phyloP scores from a whole-genome alignment of 2,797 vertebrate genomes.

The Phoxinus dragarum region DNA sequence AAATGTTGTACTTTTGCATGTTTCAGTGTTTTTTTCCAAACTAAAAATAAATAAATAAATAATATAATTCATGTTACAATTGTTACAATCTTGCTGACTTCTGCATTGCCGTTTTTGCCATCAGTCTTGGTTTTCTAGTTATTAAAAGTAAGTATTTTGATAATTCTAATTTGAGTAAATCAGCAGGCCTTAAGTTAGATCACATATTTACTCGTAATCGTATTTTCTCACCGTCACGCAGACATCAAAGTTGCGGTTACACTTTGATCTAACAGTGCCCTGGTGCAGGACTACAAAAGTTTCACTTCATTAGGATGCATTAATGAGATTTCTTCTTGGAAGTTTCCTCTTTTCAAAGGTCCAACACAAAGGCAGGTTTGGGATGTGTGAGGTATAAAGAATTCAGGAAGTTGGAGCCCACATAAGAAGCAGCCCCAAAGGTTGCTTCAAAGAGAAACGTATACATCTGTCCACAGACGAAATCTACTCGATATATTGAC shows the following conservation, averaged over 20 bases:
- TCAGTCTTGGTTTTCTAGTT: neutral
- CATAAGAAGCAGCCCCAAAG: neutral
- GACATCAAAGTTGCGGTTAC: slow-evolving; percentile 46
- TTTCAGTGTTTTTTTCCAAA: neutral
- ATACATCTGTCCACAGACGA: neutral
- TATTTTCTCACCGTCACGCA: slow-evolving; percentile 16
- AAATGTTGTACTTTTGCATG: neutral
- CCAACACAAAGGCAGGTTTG: slow-evolving; percentile 19
- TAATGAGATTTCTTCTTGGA: slow-evolving; percentile 39
- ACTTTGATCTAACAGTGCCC: slow-evolving; percentile 42
- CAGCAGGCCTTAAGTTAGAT: neutral
- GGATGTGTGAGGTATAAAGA: slow-evolving; percentile 15
- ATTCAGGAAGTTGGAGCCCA: slow-evolving; percentile 9
- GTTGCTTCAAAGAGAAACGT: slow-evolving; percentile 19
- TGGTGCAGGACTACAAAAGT: slow-evolving; percentile 10
- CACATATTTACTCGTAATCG: slow-evolving; percentile 25
- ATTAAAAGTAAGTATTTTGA: slow-evolving; percentile 18
- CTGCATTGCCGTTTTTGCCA: neutral
- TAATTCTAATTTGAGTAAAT: neutral
- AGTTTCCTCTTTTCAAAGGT: slow-evolving; percentile 18
- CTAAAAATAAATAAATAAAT: neutral
- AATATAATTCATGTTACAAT: no score
- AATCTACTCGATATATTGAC: neutral
- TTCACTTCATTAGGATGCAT: slow-evolving; percentile 39
- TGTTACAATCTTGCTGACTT: neutral